phyloP scores from a whole-genome alignment of 1,140 invertebrate species.

The Neomicropteryx cornuta region DNA sequence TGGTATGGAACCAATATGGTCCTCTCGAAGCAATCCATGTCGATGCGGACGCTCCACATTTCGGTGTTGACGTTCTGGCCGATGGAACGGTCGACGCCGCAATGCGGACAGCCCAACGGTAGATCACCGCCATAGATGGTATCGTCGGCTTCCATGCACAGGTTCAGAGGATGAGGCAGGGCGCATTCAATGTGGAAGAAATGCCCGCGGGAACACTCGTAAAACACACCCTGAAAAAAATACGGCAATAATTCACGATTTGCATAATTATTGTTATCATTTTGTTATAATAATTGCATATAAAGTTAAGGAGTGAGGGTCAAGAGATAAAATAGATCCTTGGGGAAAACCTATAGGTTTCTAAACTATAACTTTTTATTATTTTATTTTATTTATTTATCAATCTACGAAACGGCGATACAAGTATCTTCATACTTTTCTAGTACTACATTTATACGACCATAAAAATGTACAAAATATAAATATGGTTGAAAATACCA shows the following conservation, averaged over 20 bases:
- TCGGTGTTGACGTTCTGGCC: conserved; percentile 28
- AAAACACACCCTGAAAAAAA: conserved; percentile 54
- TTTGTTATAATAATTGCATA: conserved; percentile 1
- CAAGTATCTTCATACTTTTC: too few relatives aligned
- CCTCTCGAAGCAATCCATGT: conserved; percentile 25
- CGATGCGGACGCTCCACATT: conserved; percentile 19
- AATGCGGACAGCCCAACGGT: conserved; percentile 61
- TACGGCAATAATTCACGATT: background rate
- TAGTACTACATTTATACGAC: too few relatives aligned
- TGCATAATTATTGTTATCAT: background rate
- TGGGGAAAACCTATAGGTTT: too few relatives aligned
- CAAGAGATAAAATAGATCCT: too few relatives aligned
- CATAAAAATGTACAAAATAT: too few relatives aligned
- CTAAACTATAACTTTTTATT: too few relatives aligned
- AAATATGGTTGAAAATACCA: too few relatives aligned
- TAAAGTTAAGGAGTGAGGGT: too few relatives aligned
- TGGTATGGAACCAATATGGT: conserved; percentile 28
- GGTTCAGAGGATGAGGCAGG: conserved; percentile 23
- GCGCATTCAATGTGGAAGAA: conserved; percentile 65
- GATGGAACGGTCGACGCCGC: conserved; percentile 46
- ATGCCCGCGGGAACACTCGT: conserved; percentile 57
- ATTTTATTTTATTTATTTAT: too few relatives aligned
- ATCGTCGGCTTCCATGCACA: too few relatives aligned
- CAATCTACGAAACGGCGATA: too few relatives aligned
- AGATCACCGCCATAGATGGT: too few relatives aligned